A percentile compares a stretch with the other conserved stretches of the same genome.
Conservation (phyloP, 2,888 invertebrate genomes). For the Spodoptera exigua region DNA sequence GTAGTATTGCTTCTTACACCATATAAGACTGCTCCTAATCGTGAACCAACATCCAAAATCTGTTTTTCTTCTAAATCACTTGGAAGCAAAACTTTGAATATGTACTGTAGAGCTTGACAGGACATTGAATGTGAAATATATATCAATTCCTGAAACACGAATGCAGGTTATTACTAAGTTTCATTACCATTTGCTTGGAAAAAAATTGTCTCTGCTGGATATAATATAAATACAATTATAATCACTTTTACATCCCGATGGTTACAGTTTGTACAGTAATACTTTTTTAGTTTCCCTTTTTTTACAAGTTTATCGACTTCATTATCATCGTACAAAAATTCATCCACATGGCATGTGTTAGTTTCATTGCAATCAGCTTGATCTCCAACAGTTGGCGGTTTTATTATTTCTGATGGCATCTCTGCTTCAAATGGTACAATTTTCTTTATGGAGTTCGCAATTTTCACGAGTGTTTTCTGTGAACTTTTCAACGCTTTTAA, state of each 20-base stretch:
- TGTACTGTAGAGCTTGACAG: slow-evolving; percentile 87
- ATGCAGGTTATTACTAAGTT: slow-evolving; percentile 7
- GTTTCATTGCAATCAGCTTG: slow-evolving; percentile 87
- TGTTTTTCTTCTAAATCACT: slow-evolving; percentile 88
- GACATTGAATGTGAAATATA: slow-evolving; percentile 92
- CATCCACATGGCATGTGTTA: slow-evolving; percentile 91
- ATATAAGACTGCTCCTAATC: slow-evolving; percentile 92
- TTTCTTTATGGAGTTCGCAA: slow-evolving; percentile 76
- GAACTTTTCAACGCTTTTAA: slow-evolving; percentile 67
- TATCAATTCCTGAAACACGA: slow-evolving; percentile 79
- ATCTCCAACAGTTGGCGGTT: slow-evolving; percentile 79
- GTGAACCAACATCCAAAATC: slow-evolving; percentile 92
- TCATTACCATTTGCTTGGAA: not conserved
- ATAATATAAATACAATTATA: not conserved
- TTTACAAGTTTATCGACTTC: slow-evolving; percentile 85
- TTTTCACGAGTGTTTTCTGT: slow-evolving; percentile 73
- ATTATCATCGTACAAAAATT: slow-evolving; percentile 91
- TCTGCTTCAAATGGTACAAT: slow-evolving; percentile 80
- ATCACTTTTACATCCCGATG: slow-evolving; percentile 76
- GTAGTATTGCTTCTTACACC: slow-evolving; percentile 84
- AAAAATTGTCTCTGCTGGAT: not conserved
- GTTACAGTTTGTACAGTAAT: slow-evolving; percentile 79
- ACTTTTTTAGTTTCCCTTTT: slow-evolving; percentile 73
- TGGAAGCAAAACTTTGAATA: slow-evolving; percentile 91
- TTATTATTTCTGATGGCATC: slow-evolving; percentile 78